A percentile compares a stretch with the other conserved stretches of the same genome.
Conservation (phyloP, 2,888 invertebrate species). For the Rhodophaea formosa region DNA sequence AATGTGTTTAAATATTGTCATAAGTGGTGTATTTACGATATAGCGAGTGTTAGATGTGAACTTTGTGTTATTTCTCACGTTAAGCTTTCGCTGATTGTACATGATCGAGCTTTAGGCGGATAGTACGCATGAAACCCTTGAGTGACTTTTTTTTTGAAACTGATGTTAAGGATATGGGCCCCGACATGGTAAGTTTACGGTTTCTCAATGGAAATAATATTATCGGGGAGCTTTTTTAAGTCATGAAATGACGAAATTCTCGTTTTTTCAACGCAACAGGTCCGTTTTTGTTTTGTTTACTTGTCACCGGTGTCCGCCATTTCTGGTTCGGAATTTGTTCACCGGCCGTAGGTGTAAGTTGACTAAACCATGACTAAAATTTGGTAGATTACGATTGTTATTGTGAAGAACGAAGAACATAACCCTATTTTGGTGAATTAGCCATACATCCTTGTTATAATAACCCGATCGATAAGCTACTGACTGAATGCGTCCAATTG, state of each 20-base stretch:
- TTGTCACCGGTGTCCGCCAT: conserved; percentile 83
- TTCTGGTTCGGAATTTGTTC: conserved; percentile 73
- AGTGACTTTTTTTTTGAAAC: conserved; percentile 85
- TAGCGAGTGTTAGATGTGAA: conserved; percentile 47
- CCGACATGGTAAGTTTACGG: conserved; percentile 86
- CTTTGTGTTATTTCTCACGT: conserved; percentile 48
- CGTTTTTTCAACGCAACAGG: conserved; percentile 79
- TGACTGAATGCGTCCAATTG: conserved; percentile 5
- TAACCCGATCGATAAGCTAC: conserved; percentile 7
- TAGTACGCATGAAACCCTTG: conserved; percentile 85
- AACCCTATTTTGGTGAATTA: neutral
- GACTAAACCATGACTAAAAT: conserved; percentile 15
- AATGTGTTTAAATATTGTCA: conserved; percentile 51
- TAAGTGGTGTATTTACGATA: conserved; percentile 42
- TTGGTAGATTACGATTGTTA: neutral
- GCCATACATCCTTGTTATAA: neutral
- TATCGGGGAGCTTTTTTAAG: conserved; percentile 57
- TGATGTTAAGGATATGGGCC: conserved; percentile 91
- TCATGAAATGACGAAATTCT: conserved; percentile 61
- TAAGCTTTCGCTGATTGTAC: conserved; percentile 62
- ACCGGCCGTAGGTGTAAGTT: conserved; percentile 57
- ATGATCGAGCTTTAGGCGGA: conserved; percentile 71
- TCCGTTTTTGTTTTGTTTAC: conserved; percentile 82
- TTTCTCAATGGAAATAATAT: conserved; percentile 41
- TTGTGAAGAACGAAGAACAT: neutral